Percentiles rank a stretch among this genome's conserved stretches.
Conservation (phyloP, 2,888 invertebrate species). For the Euzophera pinguis region DNA sequence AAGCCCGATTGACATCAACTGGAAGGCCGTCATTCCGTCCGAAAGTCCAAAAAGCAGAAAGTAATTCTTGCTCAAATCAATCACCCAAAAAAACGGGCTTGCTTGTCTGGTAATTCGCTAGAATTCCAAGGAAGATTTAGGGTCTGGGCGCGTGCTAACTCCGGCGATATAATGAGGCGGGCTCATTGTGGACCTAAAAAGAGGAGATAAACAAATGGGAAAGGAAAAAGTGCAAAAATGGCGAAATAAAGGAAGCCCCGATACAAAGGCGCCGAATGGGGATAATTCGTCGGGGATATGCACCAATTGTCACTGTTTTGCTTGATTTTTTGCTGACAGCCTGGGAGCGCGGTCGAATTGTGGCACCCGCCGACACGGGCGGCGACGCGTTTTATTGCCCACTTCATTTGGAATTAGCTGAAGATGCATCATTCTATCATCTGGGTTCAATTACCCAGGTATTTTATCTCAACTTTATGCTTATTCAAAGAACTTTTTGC, state of each 20-base stretch:
- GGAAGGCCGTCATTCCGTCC: conserved; percentile 11
- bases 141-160: conserved; percentile 66
- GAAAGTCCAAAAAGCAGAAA: conserved; percentile 53
- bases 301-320: conserved; percentile 78
- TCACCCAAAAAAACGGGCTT: conserved; percentile 70
- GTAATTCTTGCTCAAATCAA: conserved; percentile 77
- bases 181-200: conserved; percentile 65
- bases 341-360: conserved; percentile 29
- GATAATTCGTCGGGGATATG: conserved; percentile 77
- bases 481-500: too few relatives aligned
- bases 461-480: neutral
- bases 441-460: neutral
- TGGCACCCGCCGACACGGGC: conserved; percentile 8
- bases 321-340: conserved; percentile 63
- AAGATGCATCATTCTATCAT: neutral
- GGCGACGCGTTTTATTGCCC: conserved; percentile 14
- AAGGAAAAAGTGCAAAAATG: conserved; percentile 77
- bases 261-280: conserved; percentile 77
- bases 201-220: conserved; percentile 78
- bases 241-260: conserved; percentile 74
- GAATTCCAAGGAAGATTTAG: conserved; percentile 77
- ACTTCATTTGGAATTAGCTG: conserved; percentile 8
- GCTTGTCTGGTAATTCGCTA: conserved; percentile 73
- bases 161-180: conserved; percentile 70
- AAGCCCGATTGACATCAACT: neutral